These are phyloP conservation scores for Psettodes erumei DNA, from an alignment of 2,113 vertebrate species.

Conservation along the genomic window DNA sequence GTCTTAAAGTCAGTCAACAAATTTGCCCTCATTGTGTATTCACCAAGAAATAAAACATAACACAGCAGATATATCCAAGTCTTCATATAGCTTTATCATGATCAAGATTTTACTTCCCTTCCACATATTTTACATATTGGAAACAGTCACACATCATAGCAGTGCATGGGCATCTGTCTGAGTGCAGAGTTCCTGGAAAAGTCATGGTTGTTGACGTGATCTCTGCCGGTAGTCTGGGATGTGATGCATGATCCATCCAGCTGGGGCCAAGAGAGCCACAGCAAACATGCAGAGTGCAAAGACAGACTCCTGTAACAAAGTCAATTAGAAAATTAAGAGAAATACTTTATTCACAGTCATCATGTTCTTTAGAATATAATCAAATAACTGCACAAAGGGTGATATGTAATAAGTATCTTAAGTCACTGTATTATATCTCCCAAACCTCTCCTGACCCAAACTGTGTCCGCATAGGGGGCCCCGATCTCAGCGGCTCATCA, in stretches of 20 bases:
- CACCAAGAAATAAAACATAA: constrained; percentile 12
- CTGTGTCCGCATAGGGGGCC: constrained; percentile 28
- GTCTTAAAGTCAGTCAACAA: neutral
- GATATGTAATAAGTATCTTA: constrained; percentile 4
- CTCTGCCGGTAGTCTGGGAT: constrained; percentile 81
- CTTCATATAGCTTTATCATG: constrained; percentile 1
- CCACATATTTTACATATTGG: neutral
- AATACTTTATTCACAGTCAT: neutral
- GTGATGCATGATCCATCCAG: constrained; percentile 85
- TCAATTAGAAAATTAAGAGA: constrained; percentile 4
- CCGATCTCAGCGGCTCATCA: constrained; percentile 39
- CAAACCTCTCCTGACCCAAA: constrained; percentile 4
- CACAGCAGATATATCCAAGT: constrained; percentile 8
- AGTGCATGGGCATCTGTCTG: neutral
- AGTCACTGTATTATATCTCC: neutral
- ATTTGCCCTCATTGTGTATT: neutral
- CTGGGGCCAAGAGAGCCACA: constrained; percentile 80
- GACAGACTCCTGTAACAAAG: constrained; percentile 80
- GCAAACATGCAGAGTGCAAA: constrained; percentile 83
- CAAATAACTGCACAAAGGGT: neutral
- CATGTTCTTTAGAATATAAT: neutral
- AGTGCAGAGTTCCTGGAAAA: neutral
- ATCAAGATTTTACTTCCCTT: neutral
- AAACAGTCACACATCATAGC: neutral
- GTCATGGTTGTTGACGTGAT: constrained; percentile 65